Conservation (phyloP, 2,113 vertebrate genomes). For the Archilochus colubris region DNA sequence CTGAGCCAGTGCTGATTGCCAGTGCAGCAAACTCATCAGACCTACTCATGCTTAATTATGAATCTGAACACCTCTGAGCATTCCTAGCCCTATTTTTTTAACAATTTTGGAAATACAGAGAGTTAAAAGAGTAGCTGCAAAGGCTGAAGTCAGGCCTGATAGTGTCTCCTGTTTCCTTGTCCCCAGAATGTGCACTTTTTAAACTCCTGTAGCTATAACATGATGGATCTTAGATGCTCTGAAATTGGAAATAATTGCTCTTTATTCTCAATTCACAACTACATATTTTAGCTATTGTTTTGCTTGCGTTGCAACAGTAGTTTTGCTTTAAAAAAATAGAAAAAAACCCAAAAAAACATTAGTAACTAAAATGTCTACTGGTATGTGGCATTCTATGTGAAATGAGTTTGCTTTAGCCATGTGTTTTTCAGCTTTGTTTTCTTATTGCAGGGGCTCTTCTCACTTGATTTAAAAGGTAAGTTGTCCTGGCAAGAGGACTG, state of each 20-base stretch:
- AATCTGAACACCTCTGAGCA: neutral
- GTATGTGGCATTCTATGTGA: neutral
- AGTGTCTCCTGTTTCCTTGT: neutral
- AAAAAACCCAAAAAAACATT: neutral
- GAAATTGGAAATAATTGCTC: neutral
- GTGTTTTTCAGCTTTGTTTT: neutral
- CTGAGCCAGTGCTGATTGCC: neutral
- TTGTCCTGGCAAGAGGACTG: neutral
- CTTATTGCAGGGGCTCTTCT: neutral
- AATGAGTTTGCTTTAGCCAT: neutral
- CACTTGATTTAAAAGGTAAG: neutral
- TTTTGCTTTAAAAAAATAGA: neutral
- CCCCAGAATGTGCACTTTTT: neutral
- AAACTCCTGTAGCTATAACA: neutral
- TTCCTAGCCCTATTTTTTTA: neutral
- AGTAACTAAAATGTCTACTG: neutral
- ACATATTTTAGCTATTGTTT: neutral
- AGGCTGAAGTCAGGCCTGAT: neutral
- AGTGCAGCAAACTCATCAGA: neutral
- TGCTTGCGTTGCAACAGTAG: neutral
- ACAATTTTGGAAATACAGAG: neutral
- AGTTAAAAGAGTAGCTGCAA: neutral
- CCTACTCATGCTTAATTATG: neutral
- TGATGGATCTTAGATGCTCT: neutral
- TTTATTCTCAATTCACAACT: neutral